Evolutionary conservation across 2,113 vertebrate species (phyloP).

Genomic region (Hemiprocne comata): DNA sequence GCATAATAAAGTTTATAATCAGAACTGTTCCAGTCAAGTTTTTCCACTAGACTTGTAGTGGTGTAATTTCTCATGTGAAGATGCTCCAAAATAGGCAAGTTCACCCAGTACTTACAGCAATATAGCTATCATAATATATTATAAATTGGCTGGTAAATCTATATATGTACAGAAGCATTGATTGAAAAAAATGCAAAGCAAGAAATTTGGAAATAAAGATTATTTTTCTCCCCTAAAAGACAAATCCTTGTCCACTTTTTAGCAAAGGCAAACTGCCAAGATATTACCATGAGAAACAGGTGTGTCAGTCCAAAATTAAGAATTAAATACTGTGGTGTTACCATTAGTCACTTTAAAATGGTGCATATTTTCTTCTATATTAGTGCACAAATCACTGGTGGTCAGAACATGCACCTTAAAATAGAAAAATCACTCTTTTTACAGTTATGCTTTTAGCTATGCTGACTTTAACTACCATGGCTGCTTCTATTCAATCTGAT

Average conservation of each 20-base stretch:
- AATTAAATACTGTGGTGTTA: neutral
- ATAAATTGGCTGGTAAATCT: neutral
- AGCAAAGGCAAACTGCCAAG: neutral
- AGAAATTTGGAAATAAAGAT: neutral
- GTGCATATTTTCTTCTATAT: neutral
- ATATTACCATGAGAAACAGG: neutral
- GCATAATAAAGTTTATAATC: neutral
- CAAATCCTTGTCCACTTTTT: neutral
- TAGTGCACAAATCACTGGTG: neutral
- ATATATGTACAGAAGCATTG: neutral
- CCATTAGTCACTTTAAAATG: neutral
- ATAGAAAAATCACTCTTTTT: neutral
- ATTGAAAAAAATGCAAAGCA: neutral
- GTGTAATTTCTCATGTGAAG: neutral
- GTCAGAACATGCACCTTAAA: neutral
- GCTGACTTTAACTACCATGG: neutral
- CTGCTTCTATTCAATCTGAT: neutral
- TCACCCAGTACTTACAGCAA: neutral
- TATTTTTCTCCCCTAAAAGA: neutral
- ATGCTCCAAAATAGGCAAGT: neutral
- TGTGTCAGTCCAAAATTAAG: neutral
- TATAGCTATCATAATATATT: neutral
- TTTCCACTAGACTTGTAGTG: neutral
- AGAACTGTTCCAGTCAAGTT: neutral
- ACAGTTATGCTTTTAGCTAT: neutral